Evolutionary conservation across 1,140 invertebrate species (phyloP), one percentile per base, ranked within the genome.

Genomic region (Lamellibrachia luymesi): DNA sequence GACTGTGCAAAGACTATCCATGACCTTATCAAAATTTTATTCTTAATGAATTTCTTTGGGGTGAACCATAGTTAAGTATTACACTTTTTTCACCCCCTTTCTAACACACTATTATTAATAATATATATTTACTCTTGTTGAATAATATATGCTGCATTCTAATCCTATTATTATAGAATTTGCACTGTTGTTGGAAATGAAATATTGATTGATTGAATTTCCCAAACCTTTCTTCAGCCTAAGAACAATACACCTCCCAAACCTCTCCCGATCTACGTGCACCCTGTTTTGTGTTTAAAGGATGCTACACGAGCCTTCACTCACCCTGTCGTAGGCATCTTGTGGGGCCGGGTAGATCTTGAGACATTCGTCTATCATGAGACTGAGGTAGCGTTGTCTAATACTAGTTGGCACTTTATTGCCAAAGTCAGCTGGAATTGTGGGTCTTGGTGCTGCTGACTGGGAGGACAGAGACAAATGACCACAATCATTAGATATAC

Each of bases 351-450:
- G 80, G 94, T 95, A 96, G 50, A 98, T 97, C 96, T 98, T 98
- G 10, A 98, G 96, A 96, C 98, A 98, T 95, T 99, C 97, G 95
- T 98, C 98, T 91, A 98, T 98, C 97, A 99, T 98, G 95, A 98
- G 96, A 95, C 98, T 98, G 91, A 99, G 97, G 96, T 98, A 98
- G 95, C 97, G 97, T 94, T 98, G 98, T 93, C 98, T 97, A 92
- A 98, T 97, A 94, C 98, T 98, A 64, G 97, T 97, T 6, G 98
- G 97, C 92, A 99, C 98, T 96, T 98, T 98, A 25, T 98, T 98
- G 25, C 98, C 96, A 92, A 95, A 96, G 49, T 96, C 96, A 51
- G 97, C 96, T 96, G 98, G 97, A 90, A 98, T 97, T 51, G 97
- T 95, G 0, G 97, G 96, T 94, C 92, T 50, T 4, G 49, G 49